Base-by-base conservation (phyloP, 2,888 invertebrate species). In the Caenorhabditis sulstoni region DNA sequence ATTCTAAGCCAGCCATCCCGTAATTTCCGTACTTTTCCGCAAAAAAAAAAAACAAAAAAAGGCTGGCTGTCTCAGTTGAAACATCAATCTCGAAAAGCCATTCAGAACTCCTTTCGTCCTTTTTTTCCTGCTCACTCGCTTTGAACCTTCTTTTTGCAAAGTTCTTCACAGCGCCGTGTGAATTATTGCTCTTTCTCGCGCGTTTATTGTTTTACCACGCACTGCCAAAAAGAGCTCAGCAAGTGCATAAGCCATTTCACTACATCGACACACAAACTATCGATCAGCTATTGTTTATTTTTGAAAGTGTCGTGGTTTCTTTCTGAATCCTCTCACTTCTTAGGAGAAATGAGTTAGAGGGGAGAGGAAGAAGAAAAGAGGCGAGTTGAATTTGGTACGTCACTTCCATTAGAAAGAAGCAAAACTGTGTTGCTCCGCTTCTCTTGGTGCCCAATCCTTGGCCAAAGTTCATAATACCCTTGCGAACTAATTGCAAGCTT, bases 151-250 rank as follows among this genome's bases (percentile, higher is more conserved):
- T 52, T 53, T 53, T 61, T 68, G 61, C 52, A 61, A 62, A 62
- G 47, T 70, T 61, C 70, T 59, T 53, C 44, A 62, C 20, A 39
- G 29, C 47, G 47, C 62, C 49, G 53, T 58, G 73, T 58, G 73
- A 64, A 55, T 71, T 71, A 71, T 71, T 50, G 64, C 71, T 50
- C 57, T 22, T 39, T 49, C n/a, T 35, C n/a, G 4, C 11, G 45
- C 9, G 55, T 71, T 71, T 71, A 73, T 64, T 71, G 70, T 71
- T 71, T 71, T 62, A 71, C 70, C 37, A 62, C 64, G 35, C 3
- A 12, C 23, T 23, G 45, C 65, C 18, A 45, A 45, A 7, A 29
- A 29, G 29, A 29, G 64, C 39, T 41, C 35, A 47, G 12, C 41
- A 41, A 41, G 41, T 22, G 23, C 49, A 59, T 61, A 59, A 68